Evolutionary conservation across 2,113 vertebrate genomes (phyloP).

Genomic region (Scytalopus superciliaris): DNA sequence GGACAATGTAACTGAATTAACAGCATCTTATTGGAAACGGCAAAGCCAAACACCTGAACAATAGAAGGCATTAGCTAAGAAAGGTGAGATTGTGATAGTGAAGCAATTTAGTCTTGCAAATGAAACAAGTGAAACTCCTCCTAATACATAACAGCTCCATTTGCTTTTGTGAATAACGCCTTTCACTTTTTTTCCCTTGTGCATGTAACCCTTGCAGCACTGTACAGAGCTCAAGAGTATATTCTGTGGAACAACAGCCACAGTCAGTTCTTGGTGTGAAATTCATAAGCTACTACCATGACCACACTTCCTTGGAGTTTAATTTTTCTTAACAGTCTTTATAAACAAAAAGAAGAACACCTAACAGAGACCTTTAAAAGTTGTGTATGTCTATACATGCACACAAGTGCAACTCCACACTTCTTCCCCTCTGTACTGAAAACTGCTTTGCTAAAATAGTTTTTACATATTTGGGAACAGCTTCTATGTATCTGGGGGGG

Average conservation of each 20-base stretch:
- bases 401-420: rapidly evolving
- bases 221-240: background rate
- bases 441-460: background rate
- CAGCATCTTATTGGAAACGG: background rate
- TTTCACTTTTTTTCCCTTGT: background rate
- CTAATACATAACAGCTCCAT: background rate
- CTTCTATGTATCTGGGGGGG: background rate
- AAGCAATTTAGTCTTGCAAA: background rate
- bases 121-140: background rate
- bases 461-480: background rate
- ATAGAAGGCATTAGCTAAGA: background rate
- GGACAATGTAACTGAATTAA: background rate
- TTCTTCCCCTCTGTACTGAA: background rate
- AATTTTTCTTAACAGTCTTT: background rate
- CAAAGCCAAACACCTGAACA: background rate
- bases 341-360: background rate
- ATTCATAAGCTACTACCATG: background rate
- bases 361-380: background rate
- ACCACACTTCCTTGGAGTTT: rapidly evolving
- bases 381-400: background rate
- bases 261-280: rapidly evolving
- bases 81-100: background rate
- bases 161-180: background rate
- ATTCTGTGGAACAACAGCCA: background rate
- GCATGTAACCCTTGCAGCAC: rapidly evolving